Base-by-base conservation (phyloP, 1,140 invertebrate species). In the Calliopsis andreniformis region DNA sequence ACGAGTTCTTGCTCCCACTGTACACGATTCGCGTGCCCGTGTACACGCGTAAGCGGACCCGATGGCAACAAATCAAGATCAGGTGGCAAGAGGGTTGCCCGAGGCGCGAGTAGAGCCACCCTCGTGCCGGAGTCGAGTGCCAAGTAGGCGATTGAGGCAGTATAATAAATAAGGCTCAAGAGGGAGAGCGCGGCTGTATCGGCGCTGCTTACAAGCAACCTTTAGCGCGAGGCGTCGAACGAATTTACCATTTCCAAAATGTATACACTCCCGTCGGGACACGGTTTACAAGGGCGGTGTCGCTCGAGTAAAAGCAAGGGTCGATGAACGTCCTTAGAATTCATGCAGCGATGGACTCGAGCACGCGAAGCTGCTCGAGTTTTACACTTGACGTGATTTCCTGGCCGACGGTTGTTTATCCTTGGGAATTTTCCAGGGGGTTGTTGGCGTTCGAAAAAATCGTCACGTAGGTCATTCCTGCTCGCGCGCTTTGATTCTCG, bases 1-100 rank as follows among this genome's bases (percentile, higher is more conserved):
- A n/a, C 7, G 0, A 45, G 2, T 20, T 35, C 8, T 28, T 18
- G 12, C 16, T 14, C 20, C 32, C 2, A 28, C 16, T n/a, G 25
- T n/a, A n/a, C 20, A 23, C 16, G 14, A 14, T 32, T 25, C 51
- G 7, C 7, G 4, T 12, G 1, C 53, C 3, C 12, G 49, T 20
- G 39, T 23, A 32, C 8, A 45, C 42, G 20, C 16, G 10, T 10
- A 25, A 23, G 30, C 47, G 20, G 14, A 18, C 6, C 14, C 14
- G n/a, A 1, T n/a, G 39, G 66, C 71, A 39, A 76, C 73, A 79
- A 79, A 79, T 79, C 73, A 76, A 51, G 78, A 73, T 78, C 76
- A 59, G 28, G n/a, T 32, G 20, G n/a, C 39, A 39, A 45, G 20
- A 45, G 20, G 25, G 16, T 42, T 49, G 62, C 18, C n/a, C 32